Evolutionary conservation across 2,797 vertebrate genomes (phyloP), one percentile per base, ranked within the genome.

Genomic region (Nasua narica): DNA sequence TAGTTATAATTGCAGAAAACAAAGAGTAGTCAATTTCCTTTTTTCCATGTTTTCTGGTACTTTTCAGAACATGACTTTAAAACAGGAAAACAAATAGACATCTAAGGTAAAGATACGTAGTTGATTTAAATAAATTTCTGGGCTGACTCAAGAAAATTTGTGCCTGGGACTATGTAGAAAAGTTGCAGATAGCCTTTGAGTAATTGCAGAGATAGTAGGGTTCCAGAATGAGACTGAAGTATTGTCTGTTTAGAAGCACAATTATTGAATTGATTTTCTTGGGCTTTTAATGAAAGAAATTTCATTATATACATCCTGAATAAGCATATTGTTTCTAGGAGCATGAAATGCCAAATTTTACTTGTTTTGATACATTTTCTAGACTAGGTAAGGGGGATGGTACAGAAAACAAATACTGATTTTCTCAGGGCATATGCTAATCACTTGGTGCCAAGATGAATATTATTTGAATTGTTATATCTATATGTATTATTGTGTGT

Each of bases 311-410:
- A 74, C 84, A 65, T 37, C 23, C 37, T 78, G 54, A 88, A 58
- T 95, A 96, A 43, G 14, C 14, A 12, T 79, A 40, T 76, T 29
- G 94, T 97, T 50, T 96, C 52, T 92, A 37, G 27, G 56, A 91
- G n/a, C 23, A 87, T 82, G 21, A 88, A 58, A 78, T 94, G 21
- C 60, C 72, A 82, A 54, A 69, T 52, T 79, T 48, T 74, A 52
- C 40, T 81, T 87, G 54, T 43, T 83, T 94, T 87, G 89, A 25
- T 83, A 35, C 3, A 2, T 87, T 90, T 97, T 97, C 43, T 96
- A 81, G 29, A 72, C 43, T 89, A 79, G 54, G 23, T 60, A 70
- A 85, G 19, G 14, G 29, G 16, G 11, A 67, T 60, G 18, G 50
- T 96, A 37, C 1, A 69, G 48, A 96, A 67, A 87, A 81, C 10